Conservation (phyloP, 92 coral and sea anemone genomes). For the Porites divaricata region DNA sequence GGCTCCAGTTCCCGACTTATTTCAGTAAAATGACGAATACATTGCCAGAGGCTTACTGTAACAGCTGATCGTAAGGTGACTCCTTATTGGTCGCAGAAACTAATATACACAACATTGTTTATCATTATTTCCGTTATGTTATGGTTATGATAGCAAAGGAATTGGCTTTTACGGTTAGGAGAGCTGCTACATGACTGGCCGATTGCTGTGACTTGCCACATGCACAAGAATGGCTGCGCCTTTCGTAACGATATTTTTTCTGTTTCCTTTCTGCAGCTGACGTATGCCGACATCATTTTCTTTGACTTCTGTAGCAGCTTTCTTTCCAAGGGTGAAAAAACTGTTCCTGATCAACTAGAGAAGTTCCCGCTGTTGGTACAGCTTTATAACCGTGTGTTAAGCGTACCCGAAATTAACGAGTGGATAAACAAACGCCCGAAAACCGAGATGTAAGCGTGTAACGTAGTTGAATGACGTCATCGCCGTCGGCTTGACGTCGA, state of each 20-base stretch:
- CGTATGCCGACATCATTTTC: conserved; percentile 26
- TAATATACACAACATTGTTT: too few species aligned
- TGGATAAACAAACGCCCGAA: conserved; percentile 32
- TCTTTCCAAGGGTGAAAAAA: background rate
- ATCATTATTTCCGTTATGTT: too few species aligned
- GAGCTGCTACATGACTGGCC: too few species aligned
- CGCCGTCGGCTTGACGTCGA: too few species aligned
- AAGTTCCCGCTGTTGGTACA: conserved; percentile 25
- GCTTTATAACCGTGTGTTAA: conserved; percentile 31
- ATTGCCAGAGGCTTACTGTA: too few species aligned
- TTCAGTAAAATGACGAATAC: too few species aligned
- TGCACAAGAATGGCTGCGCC: background rate
- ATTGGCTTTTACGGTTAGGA: too few species aligned
- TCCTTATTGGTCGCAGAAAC: too few species aligned
- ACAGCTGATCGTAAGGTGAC: too few species aligned
- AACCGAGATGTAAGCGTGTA: background rate
- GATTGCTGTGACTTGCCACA: too few species aligned
- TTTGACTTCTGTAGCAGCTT: conserved; percentile 18
- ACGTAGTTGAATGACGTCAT: background rate
- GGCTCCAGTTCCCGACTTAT: too few species aligned
- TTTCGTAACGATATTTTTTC: background rate
- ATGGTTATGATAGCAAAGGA: too few species aligned
- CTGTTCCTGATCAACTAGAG: conserved; percentile 7
- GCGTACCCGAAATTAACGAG: conserved; percentile 22
- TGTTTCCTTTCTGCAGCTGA: conserved; percentile 11